Conservation (phyloP, 1,140 invertebrate genomes). For the Drosophila teissieri region DNA sequence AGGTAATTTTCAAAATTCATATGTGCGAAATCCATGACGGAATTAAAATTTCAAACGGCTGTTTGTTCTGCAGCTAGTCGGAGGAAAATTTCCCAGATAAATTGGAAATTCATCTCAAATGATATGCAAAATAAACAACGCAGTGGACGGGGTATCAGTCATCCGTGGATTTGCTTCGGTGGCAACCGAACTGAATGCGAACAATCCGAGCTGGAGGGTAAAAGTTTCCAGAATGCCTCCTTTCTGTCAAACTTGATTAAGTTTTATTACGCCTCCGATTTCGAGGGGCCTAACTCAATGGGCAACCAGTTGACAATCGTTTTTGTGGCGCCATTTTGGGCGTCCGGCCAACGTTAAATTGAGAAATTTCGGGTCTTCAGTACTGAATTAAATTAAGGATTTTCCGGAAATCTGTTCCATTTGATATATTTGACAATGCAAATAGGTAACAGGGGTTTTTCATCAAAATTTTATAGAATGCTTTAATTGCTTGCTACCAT, state of each 20-base stretch:
- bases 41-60: slow-evolving; percentile 49
- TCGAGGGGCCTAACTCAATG: slow-evolving; percentile 8
- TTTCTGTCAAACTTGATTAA: slow-evolving; percentile 51
- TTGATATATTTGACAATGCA: too few species aligned
- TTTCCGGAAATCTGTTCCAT: too few species aligned
- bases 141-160: slow-evolving; percentile 27
- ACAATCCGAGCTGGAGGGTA: slow-evolving; percentile 8
- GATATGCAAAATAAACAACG: slow-evolving; percentile 69
- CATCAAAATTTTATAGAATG: too few species aligned
- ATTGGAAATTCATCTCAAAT: slow-evolving; percentile 54
- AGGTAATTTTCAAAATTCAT: slow-evolving; percentile 59
- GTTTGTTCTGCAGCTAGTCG: slow-evolving; percentile 18
- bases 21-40: slow-evolving; percentile 55
- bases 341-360: slow-evolving; percentile 13
- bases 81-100: slow-evolving; percentile 22
- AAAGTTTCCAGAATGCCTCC: slow-evolving; percentile 32
- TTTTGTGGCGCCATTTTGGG: slow-evolving; percentile 17
- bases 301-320: slow-evolving; percentile 31
- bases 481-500: too few species aligned
- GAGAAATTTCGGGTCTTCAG: not conserved
- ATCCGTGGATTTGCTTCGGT: slow-evolving; percentile 51
- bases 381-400: slow-evolving; percentile 2
- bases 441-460: too few species aligned
- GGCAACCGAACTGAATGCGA: slow-evolving; percentile 37
- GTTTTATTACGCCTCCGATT: slow-evolving; percentile 29